Conservation (phyloP, 2,113 vertebrate genomes). For the Ranitomeya variabilis region DNA sequence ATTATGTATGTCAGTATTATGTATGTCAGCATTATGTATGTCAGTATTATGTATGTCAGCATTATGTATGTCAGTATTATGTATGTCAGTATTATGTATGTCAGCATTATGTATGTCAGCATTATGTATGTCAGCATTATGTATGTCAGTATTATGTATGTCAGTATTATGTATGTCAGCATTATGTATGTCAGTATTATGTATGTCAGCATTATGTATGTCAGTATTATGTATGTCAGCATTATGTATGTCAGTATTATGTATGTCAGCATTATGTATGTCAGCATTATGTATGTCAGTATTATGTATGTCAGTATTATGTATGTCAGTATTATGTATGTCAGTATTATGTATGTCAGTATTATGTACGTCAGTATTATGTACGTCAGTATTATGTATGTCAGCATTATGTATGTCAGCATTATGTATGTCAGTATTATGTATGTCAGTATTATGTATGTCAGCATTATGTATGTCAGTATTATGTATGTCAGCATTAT, state of each 20-base stretch:
- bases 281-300: neutral
- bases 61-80: too few relatives aligned
- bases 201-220: neutral
- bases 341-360: neutral
- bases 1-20: neutral
- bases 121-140: neutral
- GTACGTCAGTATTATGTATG: neutral
- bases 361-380: too few relatives aligned
- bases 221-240: neutral
- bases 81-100: neutral
- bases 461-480: neutral
- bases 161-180: neutral
- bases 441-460: neutral
- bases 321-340: neutral
- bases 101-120: too few relatives aligned
- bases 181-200: neutral
- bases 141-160: neutral
- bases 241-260: neutral
- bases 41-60: neutral
- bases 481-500: neutral
- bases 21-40: neutral
- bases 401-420: neutral
- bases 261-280: neutral
- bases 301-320: neutral
- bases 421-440: neutral